These are phyloP conservation scores for Drosophila sp. DNA, from an alignment of 1,140 invertebrate species.

Conservation along the genomic window DNA sequence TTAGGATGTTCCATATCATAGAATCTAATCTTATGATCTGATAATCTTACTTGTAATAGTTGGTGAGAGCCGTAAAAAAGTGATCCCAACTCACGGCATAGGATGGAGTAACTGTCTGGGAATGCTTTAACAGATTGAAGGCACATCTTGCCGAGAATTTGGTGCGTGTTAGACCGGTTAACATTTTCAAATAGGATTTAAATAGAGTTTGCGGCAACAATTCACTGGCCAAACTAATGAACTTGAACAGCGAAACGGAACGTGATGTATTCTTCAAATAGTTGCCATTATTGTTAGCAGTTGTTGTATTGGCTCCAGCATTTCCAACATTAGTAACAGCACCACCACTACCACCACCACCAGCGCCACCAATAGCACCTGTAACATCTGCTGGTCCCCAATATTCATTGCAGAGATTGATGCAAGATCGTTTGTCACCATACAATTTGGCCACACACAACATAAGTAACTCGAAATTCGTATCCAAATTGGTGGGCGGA, in stretches of 20 bases:
- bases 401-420: constrained; percentile 91
- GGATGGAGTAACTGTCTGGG: constrained; percentile 82
- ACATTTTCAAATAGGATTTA: constrained; percentile 93
- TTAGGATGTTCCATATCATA: background rate
- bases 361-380: background rate
- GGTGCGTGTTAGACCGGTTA: constrained; percentile 91
- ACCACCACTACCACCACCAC: no score
- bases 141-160: constrained; percentile 90
- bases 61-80: constrained; percentile 92
- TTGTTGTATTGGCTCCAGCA: background rate
- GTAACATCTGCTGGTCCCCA: constrained; percentile 88
- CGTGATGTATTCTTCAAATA: constrained; percentile 83
- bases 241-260: constrained; percentile 94
- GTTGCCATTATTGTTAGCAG: constrained; percentile 32
- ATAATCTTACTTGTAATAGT: constrained; percentile 86
- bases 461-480: constrained; percentile 93
- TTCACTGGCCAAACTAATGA: constrained; percentile 94
- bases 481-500: constrained; percentile 88
- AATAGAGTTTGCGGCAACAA: constrained; percentile 93
- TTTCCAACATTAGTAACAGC: no score
- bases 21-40: no score
- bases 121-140: constrained; percentile 92
- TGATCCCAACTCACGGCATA: constrained; percentile 92
- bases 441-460: constrained; percentile 91
- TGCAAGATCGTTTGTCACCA: constrained; percentile 88